Evolutionary conservation across 2,888 invertebrate genomes (phyloP), one percentile per base, ranked within the genome.

Genomic region (Trilocha varians): DNA sequence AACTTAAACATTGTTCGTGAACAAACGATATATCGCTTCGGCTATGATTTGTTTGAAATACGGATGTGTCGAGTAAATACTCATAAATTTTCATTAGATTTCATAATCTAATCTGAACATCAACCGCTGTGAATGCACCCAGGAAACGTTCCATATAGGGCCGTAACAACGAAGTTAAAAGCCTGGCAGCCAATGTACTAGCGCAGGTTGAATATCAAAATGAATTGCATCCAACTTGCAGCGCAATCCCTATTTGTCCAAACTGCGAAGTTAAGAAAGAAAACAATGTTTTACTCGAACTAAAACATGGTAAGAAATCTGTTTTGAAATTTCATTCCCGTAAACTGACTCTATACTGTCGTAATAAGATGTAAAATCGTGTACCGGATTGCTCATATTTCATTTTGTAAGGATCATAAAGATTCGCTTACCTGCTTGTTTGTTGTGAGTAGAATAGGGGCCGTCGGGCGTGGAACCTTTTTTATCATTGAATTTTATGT

Each of bases 361-460:
- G 73, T 70, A 70, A 75, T 77, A 80, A 76, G 77, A 77, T 68
- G 65, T 71, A 78, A 72, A 79, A 69, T 84, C 68, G 71, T 50
- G 63, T 56, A 62, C 56, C 59, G 54, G 67, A 65, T 67, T 69
- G 65, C 57, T 62, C 68, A 75, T 75, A 79, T 74, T 78, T 79
- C 69, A 76, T 73, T 76, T 74, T 67, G 67, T 66, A 65, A 66
- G 70, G 71, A 64, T 77, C 73, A 68, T 78, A 79, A 78, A 80
- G 77, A 79, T 83, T 79, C 77, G 73, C 75, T 80, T 85, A 85
- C 85, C 85, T 85, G 85, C 79, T 75, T 79, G 80, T 79, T 82
- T 85, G 84, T 83, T 80, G 76, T 78, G 68, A 69, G 74, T 67
- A 66, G 71, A 67, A 74, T 78, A 77, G 72, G 75, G 79, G 73